A percentile compares a stretch with the other conserved stretches of the same genome.
Conservation (phyloP, 2,797 vertebrate species). For the Sebastolobus alascanus region DNA sequence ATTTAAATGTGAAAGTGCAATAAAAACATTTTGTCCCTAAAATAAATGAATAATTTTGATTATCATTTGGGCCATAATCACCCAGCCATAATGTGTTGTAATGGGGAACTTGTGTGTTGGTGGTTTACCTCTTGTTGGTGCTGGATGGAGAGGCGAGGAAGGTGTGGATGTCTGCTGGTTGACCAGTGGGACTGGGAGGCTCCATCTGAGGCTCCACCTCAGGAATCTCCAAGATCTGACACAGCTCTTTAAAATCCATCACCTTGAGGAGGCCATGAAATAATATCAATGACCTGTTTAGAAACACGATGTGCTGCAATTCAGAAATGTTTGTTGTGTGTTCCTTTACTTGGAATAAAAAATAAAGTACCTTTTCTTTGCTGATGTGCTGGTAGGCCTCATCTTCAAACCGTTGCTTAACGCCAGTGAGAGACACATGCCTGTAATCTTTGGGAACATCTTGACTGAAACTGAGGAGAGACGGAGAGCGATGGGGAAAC, state of each 20-base stretch:
- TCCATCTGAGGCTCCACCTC: conserved; percentile 85
- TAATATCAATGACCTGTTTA: not conserved
- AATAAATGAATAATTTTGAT: not conserved
- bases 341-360: not conserved
- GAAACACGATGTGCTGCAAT: not conserved
- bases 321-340: not conserved
- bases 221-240: conserved; percentile 90
- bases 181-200: conserved; percentile 79
- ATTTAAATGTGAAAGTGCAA: too few relatives aligned
- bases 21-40: too few relatives aligned
- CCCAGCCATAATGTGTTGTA: not conserved
- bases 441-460: conserved; percentile 96
- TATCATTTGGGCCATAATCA: not conserved
- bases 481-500: not conserved
- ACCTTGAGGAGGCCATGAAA: conserved; percentile 79
- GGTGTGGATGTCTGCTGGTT: conserved; percentile 86
- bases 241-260: conserved; percentile 93
- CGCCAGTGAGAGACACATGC: conserved; percentile 93
- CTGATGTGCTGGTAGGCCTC: conserved; percentile 91
- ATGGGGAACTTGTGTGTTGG: not conserved
- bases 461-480: conserved; percentile 89
- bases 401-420: conserved; percentile 96
- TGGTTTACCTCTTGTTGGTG: conserved; percentile 89
- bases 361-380: conserved; percentile 88
- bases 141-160: conserved; percentile 95